Percentiles rank a stretch among this genome's conserved stretches.
These are phyloP conservation scores for Dendroctonus valens DNA, from an alignment of 1,140 invertebrate species.

Conservation along the genomic window DNA sequence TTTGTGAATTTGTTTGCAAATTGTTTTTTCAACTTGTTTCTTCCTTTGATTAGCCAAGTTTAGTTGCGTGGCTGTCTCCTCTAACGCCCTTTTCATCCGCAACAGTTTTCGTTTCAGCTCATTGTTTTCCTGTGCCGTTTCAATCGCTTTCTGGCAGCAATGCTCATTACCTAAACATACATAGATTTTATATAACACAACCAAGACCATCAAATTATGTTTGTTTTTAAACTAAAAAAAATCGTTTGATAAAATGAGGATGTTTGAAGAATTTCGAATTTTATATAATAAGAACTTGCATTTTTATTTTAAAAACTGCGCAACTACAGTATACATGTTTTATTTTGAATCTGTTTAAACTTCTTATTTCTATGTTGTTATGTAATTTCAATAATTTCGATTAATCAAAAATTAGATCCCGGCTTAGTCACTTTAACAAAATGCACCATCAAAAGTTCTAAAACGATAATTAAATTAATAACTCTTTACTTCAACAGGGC, in stretches of 20 bases:
- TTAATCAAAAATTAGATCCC: no score
- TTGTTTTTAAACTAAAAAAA: background rate
- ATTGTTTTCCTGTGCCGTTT: slow-evolving; percentile 59
- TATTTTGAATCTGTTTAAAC: no score
- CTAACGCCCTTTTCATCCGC: slow-evolving; percentile 57
- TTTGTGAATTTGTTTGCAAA: slow-evolving; percentile 63
- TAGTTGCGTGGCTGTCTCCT: slow-evolving; percentile 59
- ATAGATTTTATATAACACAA: slow-evolving; percentile 1
- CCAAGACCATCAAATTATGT: background rate
- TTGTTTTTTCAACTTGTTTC: slow-evolving; percentile 59
- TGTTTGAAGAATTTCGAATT: no score
- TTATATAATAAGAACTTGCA: no score
- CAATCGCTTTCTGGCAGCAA: slow-evolving; percentile 47
- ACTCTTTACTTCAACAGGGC: no score
- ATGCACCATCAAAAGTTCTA: no score
- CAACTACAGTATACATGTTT: no score
- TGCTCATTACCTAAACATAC: slow-evolving; percentile 39
- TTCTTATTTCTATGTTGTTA: no score
- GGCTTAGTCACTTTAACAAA: no score
- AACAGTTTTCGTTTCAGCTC: slow-evolving; percentile 57
- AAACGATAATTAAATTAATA: no score
- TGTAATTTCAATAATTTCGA: no score
- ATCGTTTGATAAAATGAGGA: slow-evolving; percentile 34
- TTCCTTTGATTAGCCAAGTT: slow-evolving; percentile 59
- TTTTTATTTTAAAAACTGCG: no score